Base-by-base conservation (phyloP, 35 echinoderm and acorn worm species). In the Apostichopus japonicus region DNA sequence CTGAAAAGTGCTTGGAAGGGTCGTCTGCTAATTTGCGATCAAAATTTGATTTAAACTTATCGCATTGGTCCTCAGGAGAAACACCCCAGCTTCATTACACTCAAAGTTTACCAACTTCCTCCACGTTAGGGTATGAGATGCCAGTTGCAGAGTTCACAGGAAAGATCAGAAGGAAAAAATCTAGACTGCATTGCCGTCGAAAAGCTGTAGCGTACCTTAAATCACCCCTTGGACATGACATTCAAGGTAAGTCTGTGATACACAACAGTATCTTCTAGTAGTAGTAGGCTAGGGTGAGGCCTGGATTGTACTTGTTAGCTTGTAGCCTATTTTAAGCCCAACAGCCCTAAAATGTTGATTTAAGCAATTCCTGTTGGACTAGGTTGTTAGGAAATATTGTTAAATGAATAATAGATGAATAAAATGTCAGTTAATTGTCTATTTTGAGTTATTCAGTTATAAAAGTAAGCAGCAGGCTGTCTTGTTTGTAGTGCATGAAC, bases 201-300 rank as follows among this genome's bases (percentile, higher is more conserved):
- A 79, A 79, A 58, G 90, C 90, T 52, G 90, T 91, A 24, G 90
- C 23, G 52, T 79, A 78, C 21, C 53, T 78, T 16, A 91, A 91
- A 72, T 91, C 90, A 91, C 90, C 90, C 5, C 71, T 91, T 78
- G 90, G 90, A 53, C 71, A 91, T 91, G 90, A 91, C 73, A 53
- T 91, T 79, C 90, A 91, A 51, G 90, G 90, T 91, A 89, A 8
- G 79, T 19, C 33, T 44, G 33, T 44, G 33, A 44, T 44, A 44
- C 33, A 44, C 33, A 44, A 44, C 33, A 44, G 2, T 44, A 44
- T 44, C 33, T 44, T 44, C 33, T 44, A 44, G n/a, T 44, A 44
- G 2, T 44, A 44, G 33, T 44, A 44, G 33, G 33, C 33, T 44
- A 44, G 33, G 33, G 33, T 0, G 33, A 44, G 33, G 33, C 17